Base-by-base conservation (phyloP, 2,113 vertebrate species). In the Hemichromis elongatus region DNA sequence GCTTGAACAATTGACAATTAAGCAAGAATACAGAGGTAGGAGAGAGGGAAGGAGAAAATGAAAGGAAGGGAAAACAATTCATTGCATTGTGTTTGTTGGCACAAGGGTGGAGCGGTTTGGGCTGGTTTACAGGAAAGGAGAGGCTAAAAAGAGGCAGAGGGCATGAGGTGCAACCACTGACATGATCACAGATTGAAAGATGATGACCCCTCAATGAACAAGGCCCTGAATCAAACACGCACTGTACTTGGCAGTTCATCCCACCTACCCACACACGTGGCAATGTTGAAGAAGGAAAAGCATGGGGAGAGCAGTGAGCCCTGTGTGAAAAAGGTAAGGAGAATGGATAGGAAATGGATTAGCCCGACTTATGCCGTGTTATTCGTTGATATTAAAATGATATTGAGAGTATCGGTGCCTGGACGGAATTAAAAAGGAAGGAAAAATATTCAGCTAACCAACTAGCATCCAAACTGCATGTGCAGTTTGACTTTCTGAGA, bases 231-330 rank as follows among this genome's bases (percentile, higher is more conserved):
- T 77, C 57, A 87, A 75, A 80, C 81, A 28, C 16, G 7, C 40
- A 7, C 50, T 19, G 4, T 33, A 35, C 10, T 73, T 24, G 54
- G 13, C 35, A 53, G 5, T 75, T 86, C 6, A 30, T 59, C 12
- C 30, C 37, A 19, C 68, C 7, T 33, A 77, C 79, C 33, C 81
- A n/a, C 56, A 80, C 45, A 40, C 54, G 80, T 40, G 4, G 83
- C 82, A 73, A 92, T 94, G 92, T 77, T 95, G 83, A 93, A 94
- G 82, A 93, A 92, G 78, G 90, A 90, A 77, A 89, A 86, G 56
- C 18, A 80, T 40, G 88, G 61, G 14, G 87, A 86, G 30, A 52
- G 53, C 53, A 45, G 59, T 11, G 85, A 88, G 78, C 28, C 82
- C 45, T 59, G 79, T 52, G 59, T 92, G 63, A 92, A 85, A 37